These are phyloP conservation scores for Argopecten irradians DNA, from an alignment of 1,140 invertebrate species.

Conservation along the genomic window DNA sequence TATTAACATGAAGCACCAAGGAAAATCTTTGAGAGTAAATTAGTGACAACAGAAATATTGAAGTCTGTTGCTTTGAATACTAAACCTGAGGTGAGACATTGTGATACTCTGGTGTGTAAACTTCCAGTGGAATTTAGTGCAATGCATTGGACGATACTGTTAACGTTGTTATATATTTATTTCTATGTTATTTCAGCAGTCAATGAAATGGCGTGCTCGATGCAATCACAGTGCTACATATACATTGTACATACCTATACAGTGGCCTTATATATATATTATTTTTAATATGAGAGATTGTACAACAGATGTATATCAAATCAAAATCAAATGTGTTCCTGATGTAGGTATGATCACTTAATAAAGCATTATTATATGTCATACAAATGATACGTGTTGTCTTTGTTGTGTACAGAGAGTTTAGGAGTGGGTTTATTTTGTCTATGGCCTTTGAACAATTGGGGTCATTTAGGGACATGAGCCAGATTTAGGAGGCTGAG, in stretches of 20 bases:
- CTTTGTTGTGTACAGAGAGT: too few relatives aligned
- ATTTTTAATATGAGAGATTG: conserved; percentile 7
- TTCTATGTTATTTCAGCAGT: not conserved
- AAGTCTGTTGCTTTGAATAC: too few relatives aligned
- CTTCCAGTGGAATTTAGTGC: not conserved
- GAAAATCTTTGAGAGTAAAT: not conserved
- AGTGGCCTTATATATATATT: not conserved
- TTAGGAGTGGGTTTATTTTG: too few relatives aligned
- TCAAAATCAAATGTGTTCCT: not conserved
- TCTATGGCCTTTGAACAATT: too few relatives aligned
- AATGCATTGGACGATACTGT: not conserved
- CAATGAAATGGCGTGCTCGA: not conserved
- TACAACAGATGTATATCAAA: conserved; percentile 16
- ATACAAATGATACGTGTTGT: too few relatives aligned
- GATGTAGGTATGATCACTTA: conserved; percentile 20
- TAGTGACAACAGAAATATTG: not conserved
- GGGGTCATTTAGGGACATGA: too few relatives aligned
- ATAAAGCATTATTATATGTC: not conserved
- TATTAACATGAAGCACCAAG: too few relatives aligned
- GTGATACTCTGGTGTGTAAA: not conserved
- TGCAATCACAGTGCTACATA: conserved; percentile 8
- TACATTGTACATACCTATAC: not conserved
- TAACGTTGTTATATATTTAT: conserved; percentile 24
- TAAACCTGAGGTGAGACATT: not conserved
- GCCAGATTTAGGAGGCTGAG: too few relatives aligned